Percentiles rank a stretch among this genome's conserved stretches.
These are phyloP conservation scores for Cataglyphis cursor DNA, from an alignment of 2,888 invertebrate species.

Conservation along the genomic window DNA sequence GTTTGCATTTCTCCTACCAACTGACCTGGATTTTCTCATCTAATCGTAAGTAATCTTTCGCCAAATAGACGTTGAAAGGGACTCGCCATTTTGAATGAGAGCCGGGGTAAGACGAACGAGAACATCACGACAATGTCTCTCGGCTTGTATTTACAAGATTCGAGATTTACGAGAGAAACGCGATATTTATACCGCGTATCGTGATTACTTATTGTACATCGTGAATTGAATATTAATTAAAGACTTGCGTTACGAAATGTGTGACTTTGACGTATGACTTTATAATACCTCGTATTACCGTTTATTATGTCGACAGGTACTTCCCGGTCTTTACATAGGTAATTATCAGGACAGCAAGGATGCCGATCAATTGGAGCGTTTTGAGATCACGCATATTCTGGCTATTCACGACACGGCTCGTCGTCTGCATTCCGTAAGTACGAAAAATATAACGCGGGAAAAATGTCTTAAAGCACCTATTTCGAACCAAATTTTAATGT, in stretches of 20 bases:
- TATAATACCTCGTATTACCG: conserved; percentile 4
- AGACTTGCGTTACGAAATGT: conserved; percentile 5
- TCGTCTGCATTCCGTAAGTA: conserved; percentile 93
- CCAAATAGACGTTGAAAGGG: background rate
- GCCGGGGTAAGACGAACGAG: background rate
- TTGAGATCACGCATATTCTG: conserved; percentile 97
- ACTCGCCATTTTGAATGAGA: background rate
- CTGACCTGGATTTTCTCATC: background rate
- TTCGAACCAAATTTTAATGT: background rate
- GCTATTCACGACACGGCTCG: conserved; percentile 98
- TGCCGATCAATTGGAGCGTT: conserved; percentile 94
- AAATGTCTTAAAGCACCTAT: background rate
- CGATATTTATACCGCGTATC: background rate
- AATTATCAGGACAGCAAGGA: conserved; percentile 99
- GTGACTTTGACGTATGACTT: background rate
- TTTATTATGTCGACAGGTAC: conserved; percentile 89
- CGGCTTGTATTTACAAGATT: background rate
- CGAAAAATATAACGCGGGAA: background rate
- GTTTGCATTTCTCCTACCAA: conserved; percentile 22
- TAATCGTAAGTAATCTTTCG: background rate
- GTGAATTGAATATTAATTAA: conserved; percentile 15
- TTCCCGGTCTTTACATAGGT: conserved; percentile 97
- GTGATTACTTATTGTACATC: background rate
- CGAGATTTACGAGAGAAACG: background rate
- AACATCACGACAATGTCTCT: background rate